Evolutionary conservation across 2,113 vertebrate genomes (phyloP).

Genomic region (Hippocampus barbouri): DNA sequence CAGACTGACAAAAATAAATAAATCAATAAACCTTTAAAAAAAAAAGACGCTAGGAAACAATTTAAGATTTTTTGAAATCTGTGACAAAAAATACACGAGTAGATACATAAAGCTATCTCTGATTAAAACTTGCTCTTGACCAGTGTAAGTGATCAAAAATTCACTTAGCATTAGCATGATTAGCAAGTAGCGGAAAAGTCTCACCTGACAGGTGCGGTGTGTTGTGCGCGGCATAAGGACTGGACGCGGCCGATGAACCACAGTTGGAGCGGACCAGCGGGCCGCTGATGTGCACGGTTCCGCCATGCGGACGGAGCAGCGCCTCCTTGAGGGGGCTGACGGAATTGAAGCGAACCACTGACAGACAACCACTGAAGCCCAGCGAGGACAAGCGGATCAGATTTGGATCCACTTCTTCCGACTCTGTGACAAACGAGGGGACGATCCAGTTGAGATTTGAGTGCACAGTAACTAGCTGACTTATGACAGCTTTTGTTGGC

Average conservation of each 20-base stretch:
- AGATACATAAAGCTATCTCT: no score
- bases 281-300: conserved; percentile 76
- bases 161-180: no score
- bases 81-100: no score
- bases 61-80: no score
- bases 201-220: conserved; percentile 86
- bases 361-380: conserved; percentile 88
- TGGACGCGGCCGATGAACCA: conserved; percentile 68
- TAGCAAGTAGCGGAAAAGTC: no score
- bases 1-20: no score
- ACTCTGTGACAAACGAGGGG: conserved; percentile 30
- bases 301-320: conserved; percentile 70
- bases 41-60: no score
- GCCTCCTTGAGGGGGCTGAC: conserved; percentile 85
- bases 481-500: no score
- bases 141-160: no score
- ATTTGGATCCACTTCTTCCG: conserved; percentile 75
- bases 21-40: no score
- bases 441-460: neutral
- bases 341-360: conserved; percentile 84
- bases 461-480: no score
- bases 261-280: conserved; percentile 80
- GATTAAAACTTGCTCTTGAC: no score
- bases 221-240: conserved; percentile 79
- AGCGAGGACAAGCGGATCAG: conserved; percentile 76